Conservation (phyloP, 1,140 invertebrate genomes). For the Aphelinus atriplicis region DNA sequence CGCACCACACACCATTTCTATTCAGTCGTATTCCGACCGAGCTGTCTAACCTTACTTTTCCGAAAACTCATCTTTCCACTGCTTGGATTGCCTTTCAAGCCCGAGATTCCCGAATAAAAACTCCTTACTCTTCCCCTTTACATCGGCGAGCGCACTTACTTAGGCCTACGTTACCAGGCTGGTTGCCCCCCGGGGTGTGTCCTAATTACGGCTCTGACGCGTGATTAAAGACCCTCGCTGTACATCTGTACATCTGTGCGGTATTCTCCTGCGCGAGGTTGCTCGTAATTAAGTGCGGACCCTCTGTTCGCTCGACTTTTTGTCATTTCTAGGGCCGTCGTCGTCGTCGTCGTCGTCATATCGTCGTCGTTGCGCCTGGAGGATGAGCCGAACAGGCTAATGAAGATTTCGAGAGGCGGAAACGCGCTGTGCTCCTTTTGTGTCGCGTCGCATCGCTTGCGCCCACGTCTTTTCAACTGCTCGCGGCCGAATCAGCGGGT, state of each 20-base stretch:
- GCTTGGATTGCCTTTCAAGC: too few species aligned
- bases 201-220: conserved; percentile 47
- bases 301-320: background rate
- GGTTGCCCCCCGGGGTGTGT: conserved; percentile 36
- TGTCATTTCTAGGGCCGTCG: background rate
- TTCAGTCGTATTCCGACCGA: too few species aligned
- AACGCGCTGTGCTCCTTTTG: conserved; percentile 8
- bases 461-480: conserved; percentile 8
- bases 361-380: background rate
- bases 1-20: too few species aligned
- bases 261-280: background rate
- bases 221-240: conserved; percentile 35
- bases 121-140: too few species aligned
- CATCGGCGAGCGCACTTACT: too few species aligned
- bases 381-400: background rate
- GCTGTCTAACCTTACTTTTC: too few species aligned
- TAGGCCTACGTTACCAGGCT: too few species aligned
- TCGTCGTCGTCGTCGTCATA: background rate
- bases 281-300: conserved; percentile 43
- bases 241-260: background rate
- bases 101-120: too few species aligned
- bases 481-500: background rate
- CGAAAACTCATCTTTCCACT: too few species aligned
- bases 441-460: too few species aligned
- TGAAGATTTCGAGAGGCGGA: conserved; percentile 7